phyloP scores from a whole-genome alignment of 2,888 invertebrate genomes.

The Phaonia tiefii region DNA sequence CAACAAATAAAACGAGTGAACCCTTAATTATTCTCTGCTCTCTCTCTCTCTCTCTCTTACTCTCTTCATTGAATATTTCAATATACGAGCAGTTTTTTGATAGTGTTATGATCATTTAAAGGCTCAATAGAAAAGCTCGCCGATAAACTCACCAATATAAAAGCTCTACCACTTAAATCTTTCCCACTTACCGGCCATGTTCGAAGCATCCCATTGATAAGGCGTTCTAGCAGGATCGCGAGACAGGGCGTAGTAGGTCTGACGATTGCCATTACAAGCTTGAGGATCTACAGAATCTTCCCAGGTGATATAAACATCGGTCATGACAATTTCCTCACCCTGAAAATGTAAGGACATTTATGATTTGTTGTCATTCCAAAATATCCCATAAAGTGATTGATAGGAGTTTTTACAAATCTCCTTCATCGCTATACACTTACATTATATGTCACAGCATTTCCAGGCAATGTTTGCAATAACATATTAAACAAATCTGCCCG shows the following conservation, averaged over 20 bases:
- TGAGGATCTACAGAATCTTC: conserved; percentile 82
- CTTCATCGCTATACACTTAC: conserved; percentile 75
- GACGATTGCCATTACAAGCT: conserved; percentile 81
- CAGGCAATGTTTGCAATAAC: conserved; percentile 90
- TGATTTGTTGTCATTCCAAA: no score
- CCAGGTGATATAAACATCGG: conserved; percentile 81
- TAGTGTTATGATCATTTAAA: no score
- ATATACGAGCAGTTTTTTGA: no score
- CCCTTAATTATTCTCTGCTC: no score
- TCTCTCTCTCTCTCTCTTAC: no score
- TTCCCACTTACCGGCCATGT: conserved; percentile 76
- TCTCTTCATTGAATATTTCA: no score
- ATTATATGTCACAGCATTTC: conserved; percentile 92
- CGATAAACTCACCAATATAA: no score
- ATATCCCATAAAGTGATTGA: no score
- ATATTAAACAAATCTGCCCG: conserved; percentile 91
- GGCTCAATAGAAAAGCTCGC: no score
- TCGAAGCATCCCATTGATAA: conserved; percentile 83
- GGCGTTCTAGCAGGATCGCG: conserved; percentile 85
- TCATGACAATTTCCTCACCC: conserved; percentile 88
- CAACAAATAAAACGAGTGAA: no score
- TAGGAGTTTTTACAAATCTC: no score
- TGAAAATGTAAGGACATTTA: conserved; percentile 49
- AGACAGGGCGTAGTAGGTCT: conserved; percentile 77
- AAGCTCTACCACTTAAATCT: no score